These are phyloP conservation scores for Lycocerus yunnanus DNA, from an alignment of 2,888 invertebrate genomes.

Conservation along the genomic window DNA sequence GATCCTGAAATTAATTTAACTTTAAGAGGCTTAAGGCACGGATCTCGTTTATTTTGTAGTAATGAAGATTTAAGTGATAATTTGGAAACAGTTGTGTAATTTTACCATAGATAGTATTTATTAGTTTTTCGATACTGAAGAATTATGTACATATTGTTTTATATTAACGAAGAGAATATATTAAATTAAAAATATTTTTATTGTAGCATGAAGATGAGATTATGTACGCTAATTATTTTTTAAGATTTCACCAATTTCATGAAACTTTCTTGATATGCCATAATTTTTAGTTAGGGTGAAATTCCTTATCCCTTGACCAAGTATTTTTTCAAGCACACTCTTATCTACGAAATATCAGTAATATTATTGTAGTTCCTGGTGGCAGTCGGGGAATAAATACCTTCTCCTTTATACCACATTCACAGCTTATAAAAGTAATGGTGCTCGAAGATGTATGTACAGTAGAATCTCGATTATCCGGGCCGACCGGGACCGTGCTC, in stretches of 20 bases:
- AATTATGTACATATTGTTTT: constrained; percentile 21
- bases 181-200: constrained; percentile 3
- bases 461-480: too few species aligned
- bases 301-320: not conserved
- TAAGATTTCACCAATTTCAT: not conserved
- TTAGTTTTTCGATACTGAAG: constrained; percentile 12
- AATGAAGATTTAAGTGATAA: constrained; percentile 41
- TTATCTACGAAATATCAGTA: too few species aligned
- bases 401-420: too few species aligned
- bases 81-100: constrained; percentile 43
- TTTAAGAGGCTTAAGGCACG: constrained; percentile 38
- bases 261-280: not conserved
- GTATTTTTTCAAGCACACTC: not conserved
- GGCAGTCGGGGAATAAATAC: too few species aligned
- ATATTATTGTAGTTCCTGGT: too few species aligned
- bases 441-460: too few species aligned
- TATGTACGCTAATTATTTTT: not conserved
- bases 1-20: constrained; percentile 50
- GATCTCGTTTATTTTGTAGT: constrained; percentile 34
- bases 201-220: not conserved
- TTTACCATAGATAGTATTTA: constrained; percentile 21
- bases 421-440: too few species aligned
- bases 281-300: too few species aligned
- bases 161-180: constrained; percentile 4
- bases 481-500: too few species aligned